Conservation (phyloP, 2,113 vertebrate species). For the Campylomormyrus tamandua region DNA sequence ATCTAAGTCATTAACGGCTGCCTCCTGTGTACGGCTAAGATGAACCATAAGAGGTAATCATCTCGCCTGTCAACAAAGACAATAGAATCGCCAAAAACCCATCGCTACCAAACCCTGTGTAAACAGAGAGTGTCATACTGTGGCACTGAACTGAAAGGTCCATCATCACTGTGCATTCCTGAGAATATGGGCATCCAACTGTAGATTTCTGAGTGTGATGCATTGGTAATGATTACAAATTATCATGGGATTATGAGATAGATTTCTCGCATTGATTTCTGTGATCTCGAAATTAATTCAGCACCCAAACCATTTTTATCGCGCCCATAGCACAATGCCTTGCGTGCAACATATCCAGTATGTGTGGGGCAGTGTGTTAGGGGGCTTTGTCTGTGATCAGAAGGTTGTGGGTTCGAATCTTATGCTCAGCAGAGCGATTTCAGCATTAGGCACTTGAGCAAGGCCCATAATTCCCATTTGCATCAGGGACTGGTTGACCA, state of each 20-base stretch:
- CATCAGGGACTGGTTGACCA: not conserved
- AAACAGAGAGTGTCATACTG: not conserved
- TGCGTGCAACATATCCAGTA: not conserved
- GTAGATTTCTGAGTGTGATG: not conserved
- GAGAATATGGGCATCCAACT: not conserved
- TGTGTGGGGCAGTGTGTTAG: not conserved
- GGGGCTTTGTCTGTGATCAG: not conserved
- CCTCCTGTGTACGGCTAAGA: slow-evolving; percentile 4
- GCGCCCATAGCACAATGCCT: not conserved
- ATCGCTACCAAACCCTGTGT: not conserved
- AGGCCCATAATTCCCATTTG: not conserved
- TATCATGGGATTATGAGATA: not conserved
- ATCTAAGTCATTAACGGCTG: not conserved
- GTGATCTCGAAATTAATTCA: not conserved
- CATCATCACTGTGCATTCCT: not conserved
- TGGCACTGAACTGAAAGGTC: not conserved
- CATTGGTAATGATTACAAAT: not conserved
- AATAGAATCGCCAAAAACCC: not conserved
- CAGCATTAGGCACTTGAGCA: not conserved
- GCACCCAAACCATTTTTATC: not conserved
- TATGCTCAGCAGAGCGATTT: not conserved
- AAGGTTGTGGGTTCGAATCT: not conserved
- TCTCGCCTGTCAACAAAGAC: not conserved
- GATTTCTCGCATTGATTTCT: not conserved
- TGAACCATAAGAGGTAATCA: not conserved